Conservation (phyloP, 2,888 invertebrate species). For the Seladonia tumulorum region DNA sequence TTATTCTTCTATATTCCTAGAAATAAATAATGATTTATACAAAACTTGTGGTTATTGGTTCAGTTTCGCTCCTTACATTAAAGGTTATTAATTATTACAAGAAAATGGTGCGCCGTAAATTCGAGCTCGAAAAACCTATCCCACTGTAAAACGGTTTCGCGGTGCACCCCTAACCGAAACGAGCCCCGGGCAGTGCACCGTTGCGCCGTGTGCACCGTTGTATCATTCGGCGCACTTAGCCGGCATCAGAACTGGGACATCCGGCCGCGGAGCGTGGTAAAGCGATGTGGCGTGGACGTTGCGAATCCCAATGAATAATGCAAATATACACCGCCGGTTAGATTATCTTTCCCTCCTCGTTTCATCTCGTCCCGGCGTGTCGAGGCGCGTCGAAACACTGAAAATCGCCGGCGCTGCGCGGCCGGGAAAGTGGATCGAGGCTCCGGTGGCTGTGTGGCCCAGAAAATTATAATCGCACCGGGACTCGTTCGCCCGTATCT, state of each 20-base stretch:
- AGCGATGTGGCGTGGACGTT: constrained; percentile 47
- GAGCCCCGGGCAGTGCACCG: neutral
- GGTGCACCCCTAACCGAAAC: neutral
- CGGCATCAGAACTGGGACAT: constrained; percentile 59
- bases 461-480: constrained; percentile 50
- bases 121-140: neutral
- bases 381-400: constrained; percentile 23
- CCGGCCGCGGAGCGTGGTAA: constrained; percentile 61
- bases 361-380: neutral
- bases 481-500: constrained; percentile 19
- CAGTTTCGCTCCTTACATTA: too few species aligned
- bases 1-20: too few species aligned
- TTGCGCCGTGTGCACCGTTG: constrained; percentile 16
- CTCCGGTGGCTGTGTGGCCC: constrained; percentile 37
- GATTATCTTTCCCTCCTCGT: constrained; percentile 37
- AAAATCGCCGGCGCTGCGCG: constrained; percentile 21
- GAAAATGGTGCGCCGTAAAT: too few species aligned
- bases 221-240: constrained; percentile 31
- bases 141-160: neutral
- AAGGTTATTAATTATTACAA: too few species aligned
- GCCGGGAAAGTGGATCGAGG: constrained; percentile 70
- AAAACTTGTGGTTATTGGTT: too few species aligned
- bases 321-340: constrained; percentile 48
- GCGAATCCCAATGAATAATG: constrained; percentile 65
- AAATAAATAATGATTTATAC: too few species aligned